Base-by-base conservation (phyloP, 1,140 invertebrate species). In the Kradibia gibbosae region DNA sequence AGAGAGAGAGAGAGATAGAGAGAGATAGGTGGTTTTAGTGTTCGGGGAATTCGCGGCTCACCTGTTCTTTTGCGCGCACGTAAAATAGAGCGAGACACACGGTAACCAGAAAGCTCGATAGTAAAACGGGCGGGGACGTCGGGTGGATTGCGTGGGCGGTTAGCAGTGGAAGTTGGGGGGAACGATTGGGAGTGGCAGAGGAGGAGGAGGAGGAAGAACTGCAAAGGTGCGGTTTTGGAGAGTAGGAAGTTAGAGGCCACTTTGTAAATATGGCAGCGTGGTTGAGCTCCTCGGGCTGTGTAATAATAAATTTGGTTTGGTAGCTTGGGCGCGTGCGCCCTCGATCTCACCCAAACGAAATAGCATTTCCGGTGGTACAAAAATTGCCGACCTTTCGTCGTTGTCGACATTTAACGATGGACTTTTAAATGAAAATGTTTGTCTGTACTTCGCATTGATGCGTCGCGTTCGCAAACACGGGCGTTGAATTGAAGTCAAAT, bases 31-130 rank as follows among this genome's bases (percentile, higher is more conserved):
- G 55, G 55, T 76, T 62, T 76, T 62, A 62, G 74, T 48, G 57
- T 65, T 57, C 74, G n/a, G n/a, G 50, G 50, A 53, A 72, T 28
- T 79, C 62, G 77, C 62, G n/a, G 53, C 65, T 78, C 77, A 78
- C 65, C 77, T 72, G 67, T 55, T 75, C 53, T 73, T 31, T 50
- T 62, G 62, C 42, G 53, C 48, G 67, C 78, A 15, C 78, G 48
- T 72, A 79, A 79, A 79, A 79, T 31, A 57, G 65, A 72, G 78
- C 11, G 78, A 79, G 78, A 72, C 77, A 65, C 39, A 39, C 53
- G 78, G 62, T 60, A 80, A 73, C 67, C 53, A 62, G 70, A 53
- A 28, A 78, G 65, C 77, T 67, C 48, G 50, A 53, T 53, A 53
- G 50, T 53, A 53, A 53, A 53, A 22, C 10, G 50, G 22, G 62